Conservation (phyloP, 2,113 vertebrate genomes). For the Pomatorhinus ruficollis region DNA sequence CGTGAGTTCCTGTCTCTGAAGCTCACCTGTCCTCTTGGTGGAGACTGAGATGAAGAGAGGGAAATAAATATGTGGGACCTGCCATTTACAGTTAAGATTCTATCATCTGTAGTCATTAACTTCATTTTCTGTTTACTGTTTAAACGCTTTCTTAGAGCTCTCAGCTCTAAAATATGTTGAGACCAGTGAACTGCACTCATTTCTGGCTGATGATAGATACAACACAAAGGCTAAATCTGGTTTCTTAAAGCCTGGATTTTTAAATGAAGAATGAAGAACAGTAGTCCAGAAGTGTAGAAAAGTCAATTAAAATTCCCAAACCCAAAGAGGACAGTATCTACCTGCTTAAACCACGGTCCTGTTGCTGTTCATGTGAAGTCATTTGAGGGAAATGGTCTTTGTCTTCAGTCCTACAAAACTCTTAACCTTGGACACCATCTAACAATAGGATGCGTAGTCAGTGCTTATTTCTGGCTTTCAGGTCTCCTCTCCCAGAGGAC, state of each 20-base stretch:
- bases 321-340: neutral
- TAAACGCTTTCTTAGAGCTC: neutral
- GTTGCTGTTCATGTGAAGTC: neutral
- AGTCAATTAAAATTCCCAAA: neutral
- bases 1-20: neutral
- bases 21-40: neutral
- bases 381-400: neutral
- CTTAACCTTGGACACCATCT: neutral
- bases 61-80: neutral
- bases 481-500: conserved; percentile 13
- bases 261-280: neutral
- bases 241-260: neutral
- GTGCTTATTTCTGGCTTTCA: conserved; percentile 22
- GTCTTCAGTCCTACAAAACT: neutral
- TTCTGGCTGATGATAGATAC: neutral
- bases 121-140: neutral
- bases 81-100: neutral
- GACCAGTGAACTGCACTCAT: neutral
- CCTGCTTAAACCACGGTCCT: neutral
- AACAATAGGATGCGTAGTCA: neutral
- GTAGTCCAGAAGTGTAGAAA: neutral
- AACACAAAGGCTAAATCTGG: neutral
- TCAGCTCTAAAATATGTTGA: neutral
- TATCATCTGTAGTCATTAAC: neutral
- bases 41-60: neutral